Percentiles rank a stretch among this genome's conserved stretches.
Evolutionary conservation across 2,888 invertebrate genomes (phyloP).

Genomic region (Tortricodes alternella): DNA sequence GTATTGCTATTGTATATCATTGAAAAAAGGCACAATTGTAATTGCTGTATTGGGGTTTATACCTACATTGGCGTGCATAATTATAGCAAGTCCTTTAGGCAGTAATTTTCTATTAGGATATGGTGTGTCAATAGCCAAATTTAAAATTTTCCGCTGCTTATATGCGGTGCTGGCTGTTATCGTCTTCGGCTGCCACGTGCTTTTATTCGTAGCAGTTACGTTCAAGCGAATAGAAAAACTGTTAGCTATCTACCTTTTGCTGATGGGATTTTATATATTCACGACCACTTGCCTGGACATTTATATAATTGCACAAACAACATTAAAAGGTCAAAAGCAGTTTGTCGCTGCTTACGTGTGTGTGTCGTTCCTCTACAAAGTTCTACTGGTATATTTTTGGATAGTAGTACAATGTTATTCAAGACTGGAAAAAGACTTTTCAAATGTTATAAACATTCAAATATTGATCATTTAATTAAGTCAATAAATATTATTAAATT

Average conservation of each 20-base stretch:
- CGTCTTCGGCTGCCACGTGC: conserved; percentile 39
- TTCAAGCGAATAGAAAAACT: conserved; percentile 31
- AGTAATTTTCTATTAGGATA: conserved; percentile 31
- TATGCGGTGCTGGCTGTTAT: conserved; percentile 38
- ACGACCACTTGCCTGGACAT: conserved; percentile 36
- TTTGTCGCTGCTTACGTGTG: conserved; percentile 39
- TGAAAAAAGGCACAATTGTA: conserved; percentile 38
- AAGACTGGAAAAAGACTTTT: conserved; percentile 35
- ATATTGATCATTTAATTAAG: conserved; percentile 3
- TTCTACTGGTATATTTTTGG: conserved; percentile 47
- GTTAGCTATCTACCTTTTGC: conserved; percentile 38
- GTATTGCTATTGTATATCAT: conserved; percentile 41
- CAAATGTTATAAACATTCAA: conserved; percentile 45
- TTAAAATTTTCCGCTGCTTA: conserved; percentile 30
- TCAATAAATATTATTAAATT: background rate
- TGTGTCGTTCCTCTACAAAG: conserved; percentile 33
- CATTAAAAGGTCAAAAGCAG: conserved; percentile 10
- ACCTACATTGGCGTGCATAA: conserved; percentile 40
- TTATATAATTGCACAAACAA: conserved; percentile 28
- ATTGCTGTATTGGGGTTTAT: conserved; percentile 45
- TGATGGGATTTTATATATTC: conserved; percentile 39
- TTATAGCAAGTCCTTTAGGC: conserved; percentile 36
- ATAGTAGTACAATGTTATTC: conserved; percentile 44
- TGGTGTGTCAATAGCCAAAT: conserved; percentile 38
- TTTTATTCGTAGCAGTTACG: conserved; percentile 37